phyloP scores from a whole-genome alignment of 2,113 vertebrate species.

The Himantopus leucocephalus region DNA sequence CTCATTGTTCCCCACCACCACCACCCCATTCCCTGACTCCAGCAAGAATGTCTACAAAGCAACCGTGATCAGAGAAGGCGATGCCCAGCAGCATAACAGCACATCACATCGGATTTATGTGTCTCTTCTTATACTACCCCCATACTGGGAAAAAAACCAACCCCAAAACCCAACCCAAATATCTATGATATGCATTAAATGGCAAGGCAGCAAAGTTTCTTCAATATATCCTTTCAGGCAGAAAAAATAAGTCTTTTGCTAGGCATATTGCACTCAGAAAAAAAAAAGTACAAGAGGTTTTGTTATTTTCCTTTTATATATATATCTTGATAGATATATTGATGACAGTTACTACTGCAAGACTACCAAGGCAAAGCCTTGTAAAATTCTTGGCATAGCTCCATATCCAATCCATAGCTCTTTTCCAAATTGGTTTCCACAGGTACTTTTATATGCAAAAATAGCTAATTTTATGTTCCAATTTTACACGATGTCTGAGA shows the following conservation, averaged over 20 bases:
- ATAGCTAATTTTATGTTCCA: not conserved
- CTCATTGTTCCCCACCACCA: not conserved
- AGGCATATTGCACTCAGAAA: not conserved
- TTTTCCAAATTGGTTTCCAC: not conserved
- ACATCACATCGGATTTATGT: not conserved
- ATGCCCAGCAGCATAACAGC: not conserved
- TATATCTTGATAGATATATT: no score
- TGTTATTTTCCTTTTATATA: not conserved
- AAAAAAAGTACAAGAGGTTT: not conserved
- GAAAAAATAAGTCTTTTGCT: not conserved
- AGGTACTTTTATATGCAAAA: not conserved
- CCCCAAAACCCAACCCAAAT: not conserved
- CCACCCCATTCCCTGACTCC: not conserved
- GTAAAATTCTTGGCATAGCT: not conserved
- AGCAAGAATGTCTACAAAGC: not conserved
- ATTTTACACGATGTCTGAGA: not conserved
- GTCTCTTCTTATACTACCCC: not conserved
- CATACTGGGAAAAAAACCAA: not conserved
- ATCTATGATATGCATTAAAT: not conserved
- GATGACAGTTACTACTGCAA: not conserved
- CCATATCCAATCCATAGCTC: not conserved
- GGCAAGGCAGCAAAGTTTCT: not conserved
- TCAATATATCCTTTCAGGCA: not conserved
- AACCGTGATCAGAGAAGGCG: not conserved
- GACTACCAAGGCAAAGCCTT: not conserved